phyloP scores from a whole-genome alignment of 2,113 vertebrate species.

The Gulo gulo region DNA sequence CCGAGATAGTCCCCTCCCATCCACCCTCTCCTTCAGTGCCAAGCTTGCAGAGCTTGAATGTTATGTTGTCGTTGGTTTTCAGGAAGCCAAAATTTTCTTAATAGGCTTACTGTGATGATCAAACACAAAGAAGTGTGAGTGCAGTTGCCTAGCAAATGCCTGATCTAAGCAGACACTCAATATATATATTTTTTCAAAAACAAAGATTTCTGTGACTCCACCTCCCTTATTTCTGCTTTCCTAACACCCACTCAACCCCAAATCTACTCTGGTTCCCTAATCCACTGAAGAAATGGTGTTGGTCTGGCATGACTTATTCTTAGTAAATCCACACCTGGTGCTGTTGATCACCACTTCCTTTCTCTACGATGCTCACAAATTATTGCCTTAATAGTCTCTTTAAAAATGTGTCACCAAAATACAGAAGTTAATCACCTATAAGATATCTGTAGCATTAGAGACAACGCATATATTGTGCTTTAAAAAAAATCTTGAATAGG shows the following conservation, averaged over 20 bases:
- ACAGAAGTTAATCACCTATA: neutral
- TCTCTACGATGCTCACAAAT: neutral
- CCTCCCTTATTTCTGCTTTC: constrained; percentile 1
- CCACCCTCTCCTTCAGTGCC: neutral
- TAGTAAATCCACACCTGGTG: constrained; percentile 37
- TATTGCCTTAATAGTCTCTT: neutral
- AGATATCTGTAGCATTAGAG: neutral
- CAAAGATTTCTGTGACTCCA: neutral
- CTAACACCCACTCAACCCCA: constrained; percentile 51
- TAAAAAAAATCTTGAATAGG: neutral
- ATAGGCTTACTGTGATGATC: neutral
- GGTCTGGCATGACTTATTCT: neutral
- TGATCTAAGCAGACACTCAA: neutral
- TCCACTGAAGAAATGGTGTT: neutral
- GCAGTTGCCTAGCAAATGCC: neutral
- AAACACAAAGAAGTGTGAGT: neutral
- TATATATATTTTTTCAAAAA: neutral
- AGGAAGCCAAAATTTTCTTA: neutral
- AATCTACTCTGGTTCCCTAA: constrained; percentile 30
- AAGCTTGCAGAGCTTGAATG: neutral
- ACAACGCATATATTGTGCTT: neutral
- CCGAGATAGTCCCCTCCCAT: neutral
- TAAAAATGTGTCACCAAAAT: neutral
- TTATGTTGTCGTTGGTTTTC: neutral
- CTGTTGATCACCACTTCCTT: constrained; percentile 48